Evolutionary conservation across 2,797 vertebrate species (phyloP).

Genomic region (Petrocephalus sullivani): DNA sequence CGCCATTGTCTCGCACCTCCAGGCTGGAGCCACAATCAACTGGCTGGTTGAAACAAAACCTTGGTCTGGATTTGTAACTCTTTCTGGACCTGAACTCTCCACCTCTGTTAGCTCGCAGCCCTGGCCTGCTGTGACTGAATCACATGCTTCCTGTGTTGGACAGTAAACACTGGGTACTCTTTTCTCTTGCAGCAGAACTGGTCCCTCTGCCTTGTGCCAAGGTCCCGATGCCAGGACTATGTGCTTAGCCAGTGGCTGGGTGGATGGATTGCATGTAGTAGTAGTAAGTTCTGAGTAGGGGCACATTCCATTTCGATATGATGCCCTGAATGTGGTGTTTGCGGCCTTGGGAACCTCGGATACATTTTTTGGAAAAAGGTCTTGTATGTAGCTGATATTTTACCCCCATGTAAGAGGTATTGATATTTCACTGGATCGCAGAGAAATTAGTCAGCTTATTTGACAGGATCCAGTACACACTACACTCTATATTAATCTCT

Average conservation of each 20-base stretch:
- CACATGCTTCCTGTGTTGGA: neutral
- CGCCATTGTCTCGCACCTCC: neutral
- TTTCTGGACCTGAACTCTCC: neutral
- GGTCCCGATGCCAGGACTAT: neutral
- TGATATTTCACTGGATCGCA: neutral
- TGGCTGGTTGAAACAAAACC: neutral
- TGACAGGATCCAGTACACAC: neutral
- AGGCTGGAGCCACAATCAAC: neutral
- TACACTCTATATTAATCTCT: neutral
- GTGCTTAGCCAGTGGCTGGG: neutral
- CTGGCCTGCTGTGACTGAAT: neutral
- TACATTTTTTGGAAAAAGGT: neutral
- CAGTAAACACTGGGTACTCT: neutral
- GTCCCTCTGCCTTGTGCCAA: neutral
- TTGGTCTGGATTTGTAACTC: neutral
- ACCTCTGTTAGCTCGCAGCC: neutral
- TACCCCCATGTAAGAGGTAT: neutral
- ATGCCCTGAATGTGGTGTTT: neutral
- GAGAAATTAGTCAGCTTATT: neutral
- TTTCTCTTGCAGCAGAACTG: neutral
- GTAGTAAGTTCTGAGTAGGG: neutral
- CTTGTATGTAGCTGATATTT: neutral
- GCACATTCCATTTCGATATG: neutral
- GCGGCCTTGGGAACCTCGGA: neutral
- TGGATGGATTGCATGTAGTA: neutral